Base-by-base conservation (phyloP, 2,113 vertebrate species). In the Campylorhamphus procurvoides region DNA sequence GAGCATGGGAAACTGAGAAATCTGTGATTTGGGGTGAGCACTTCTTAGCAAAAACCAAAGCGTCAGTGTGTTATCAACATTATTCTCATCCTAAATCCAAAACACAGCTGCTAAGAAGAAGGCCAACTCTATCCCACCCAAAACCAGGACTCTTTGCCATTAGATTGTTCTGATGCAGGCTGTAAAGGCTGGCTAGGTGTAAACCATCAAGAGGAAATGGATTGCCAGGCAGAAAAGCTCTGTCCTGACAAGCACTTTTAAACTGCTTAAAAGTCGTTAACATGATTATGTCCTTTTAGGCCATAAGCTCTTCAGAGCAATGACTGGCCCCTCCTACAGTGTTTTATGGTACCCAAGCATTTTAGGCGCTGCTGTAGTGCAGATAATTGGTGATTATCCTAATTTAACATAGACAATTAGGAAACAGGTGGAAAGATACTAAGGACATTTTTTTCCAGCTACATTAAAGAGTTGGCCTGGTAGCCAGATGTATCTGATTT, bases 181-280 rank as follows among this genome's bases (percentile, higher is more conserved):
- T 66, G 50, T 55, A 14, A 47, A 66, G 52, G 37, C 33, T 42
- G 46, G 5, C 33, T 17, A 31, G 50, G 47, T 58, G 56, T 52
- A 52, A 66, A 62, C 19, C 39, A 52, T 79, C 18, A 6, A 19
- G 72, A 73, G 83, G 78, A 64, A 74, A 20, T 7, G 2, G 24
- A 29, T 53, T 49, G 79, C 47, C 2, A 2, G 79, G 42, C 63
- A 88, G 92, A 84, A 75, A 49, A 84, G 64, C 90, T 77, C 83
- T 81, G 88, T 75, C 92, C 93, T 86, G 64, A 93, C 79, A 84
- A 93, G 85, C 88, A 90, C 88, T 93, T 96, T 81, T 84, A 96
- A 96, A 94, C 88, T 93, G 92, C 83, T 96, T 94, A 92, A 58
- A 94, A 95, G 60, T 93, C 14, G 55, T 93, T 92, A 90, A 67